Base-by-base conservation (phyloP, 2,797 vertebrate genomes). In the Microhierax caerulescens region DNA sequence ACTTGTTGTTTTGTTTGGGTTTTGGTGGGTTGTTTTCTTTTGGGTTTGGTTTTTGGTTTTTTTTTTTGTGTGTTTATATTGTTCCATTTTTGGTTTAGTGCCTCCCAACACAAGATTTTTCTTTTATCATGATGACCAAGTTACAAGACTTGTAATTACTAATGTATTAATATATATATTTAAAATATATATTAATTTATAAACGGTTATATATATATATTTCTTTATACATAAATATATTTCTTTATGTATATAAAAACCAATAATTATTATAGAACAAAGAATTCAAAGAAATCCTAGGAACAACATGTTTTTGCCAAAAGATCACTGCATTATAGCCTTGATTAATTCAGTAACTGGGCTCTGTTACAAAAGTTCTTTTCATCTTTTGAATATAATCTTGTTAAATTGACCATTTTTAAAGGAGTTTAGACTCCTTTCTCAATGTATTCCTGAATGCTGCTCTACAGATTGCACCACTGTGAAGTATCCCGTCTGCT, bases 271-370 rank as follows among this genome's bases (percentile, higher is more conserved):
- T 50, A 20, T 36, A 39, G 8, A 77, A 57, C 10, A 75, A 69
- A 20, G 5, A 59, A 41, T 64, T 70, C 17, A 72, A 53, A 73
- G 11, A 51, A 61, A 68, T 48, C 59, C 41, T 61, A 94, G 53
- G 77, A 90, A 51, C 45, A 93, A 43, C 12, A 37, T 9, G 30
- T 34, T 67, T 85, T 93, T 88, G 60, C 79, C 61, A 85, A 88
- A 95, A 77, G 48, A 56, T 39, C n/a, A 47, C n/a, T 72, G 84
- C 65, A 92, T 90, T 96, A 37, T 32, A 65, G 16, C 54, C 19
- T 56, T 72, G 45, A 90, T 76, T 88, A 94, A 81, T 54, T 78
- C 70, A 88, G 22, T 91, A 93, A 93, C 79, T 61, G 76, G 36
- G 68, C 47, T 69, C 59, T 84, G 73, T 59, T 76, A 73, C 74